Base-by-base conservation (phyloP, 2,888 invertebrate species). In the Troides helena region DNA sequence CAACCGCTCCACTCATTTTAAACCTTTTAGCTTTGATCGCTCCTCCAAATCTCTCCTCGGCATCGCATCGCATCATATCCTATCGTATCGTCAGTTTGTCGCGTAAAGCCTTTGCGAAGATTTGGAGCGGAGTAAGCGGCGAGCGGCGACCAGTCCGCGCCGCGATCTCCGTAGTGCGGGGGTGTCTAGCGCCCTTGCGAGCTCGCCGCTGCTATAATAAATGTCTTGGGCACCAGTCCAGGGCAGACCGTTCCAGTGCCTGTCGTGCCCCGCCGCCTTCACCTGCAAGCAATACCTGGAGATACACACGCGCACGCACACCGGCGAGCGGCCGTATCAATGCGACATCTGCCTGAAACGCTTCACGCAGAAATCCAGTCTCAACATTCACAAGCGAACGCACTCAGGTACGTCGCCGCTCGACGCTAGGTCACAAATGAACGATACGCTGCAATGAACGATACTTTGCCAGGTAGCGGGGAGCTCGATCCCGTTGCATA, bases 291-390 rank as follows among this genome's bases (percentile, higher is more conserved):
- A 93, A 88, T 93, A 93, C 90, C 89, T 93, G 84, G 93, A 93
- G 90, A 93, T 94, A 68, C 95, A 95, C 89, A 94, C 94, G 92
- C 90, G 94, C 84, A 94, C 94, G 67, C 94, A 94, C 89, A 91
- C 90, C 84, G 91, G 91, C 84, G 91, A 93, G 90, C 93, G 93
- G 71, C 93, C 93, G 71, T 94, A 93, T 89, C 93, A 96, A 88
- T 96, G 96, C 89, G 95, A 95, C 89, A 93, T 95, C 83, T 96
- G 96, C 89, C 93, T 95, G 82, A 96, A 96, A 92, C 94, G 96
- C 83, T 96, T 96, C 92, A 96, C 96, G 74, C 96, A 96, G 92
- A 96, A 96, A 88, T 96, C 96, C 84, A 96, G 96, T 87, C 93
- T 96, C 80, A 96, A 96, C 92, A 96, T 96, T 76, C 96, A 96